Evolutionary conservation across 2,888 invertebrate genomes (phyloP).

Genomic region (Drosophila peninsularis): DNA sequence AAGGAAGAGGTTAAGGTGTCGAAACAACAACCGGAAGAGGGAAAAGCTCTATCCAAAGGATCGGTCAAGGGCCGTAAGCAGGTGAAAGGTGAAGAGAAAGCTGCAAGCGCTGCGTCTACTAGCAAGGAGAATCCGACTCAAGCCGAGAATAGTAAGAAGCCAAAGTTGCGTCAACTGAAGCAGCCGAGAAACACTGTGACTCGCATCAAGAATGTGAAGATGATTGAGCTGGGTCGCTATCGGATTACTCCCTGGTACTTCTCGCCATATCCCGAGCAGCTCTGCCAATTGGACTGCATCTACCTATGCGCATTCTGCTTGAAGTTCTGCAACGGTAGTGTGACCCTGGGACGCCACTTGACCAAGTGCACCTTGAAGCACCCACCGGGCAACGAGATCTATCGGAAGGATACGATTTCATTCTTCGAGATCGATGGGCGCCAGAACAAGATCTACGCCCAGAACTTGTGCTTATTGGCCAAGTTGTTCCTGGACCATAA

Average conservation of each 20-base stretch:
- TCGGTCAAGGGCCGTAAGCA: background rate
- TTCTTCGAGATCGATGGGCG: conserved; percentile 99
- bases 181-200: conserved; percentile 87
- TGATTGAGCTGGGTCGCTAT: conserved; percentile 97
- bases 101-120: background rate
- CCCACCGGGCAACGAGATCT: conserved; percentile 99
- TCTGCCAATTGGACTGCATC: conserved; percentile 94
- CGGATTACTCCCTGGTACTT: conserved; percentile 99
- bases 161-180: background rate
- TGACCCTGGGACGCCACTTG: conserved; percentile 95
- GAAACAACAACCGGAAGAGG: background rate
- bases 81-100: conserved; percentile 86
- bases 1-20: background rate
- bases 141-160: background rate
- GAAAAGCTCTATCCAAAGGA: background rate
- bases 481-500: conserved; percentile 99
- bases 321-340: conserved; percentile 97
- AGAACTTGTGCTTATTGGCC: conserved; percentile 97
- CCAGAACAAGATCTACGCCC: conserved; percentile 98
- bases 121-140: background rate
- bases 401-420: conserved; percentile 96
- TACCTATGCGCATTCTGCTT: conserved; percentile 99
- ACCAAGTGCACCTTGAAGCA: conserved; percentile 92
- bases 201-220: conserved; percentile 98
- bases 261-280: conserved; percentile 98